Evolutionary conservation across 2,797 vertebrate genomes (phyloP).

Genomic region (Lepidocolaptes lacrymiger): DNA sequence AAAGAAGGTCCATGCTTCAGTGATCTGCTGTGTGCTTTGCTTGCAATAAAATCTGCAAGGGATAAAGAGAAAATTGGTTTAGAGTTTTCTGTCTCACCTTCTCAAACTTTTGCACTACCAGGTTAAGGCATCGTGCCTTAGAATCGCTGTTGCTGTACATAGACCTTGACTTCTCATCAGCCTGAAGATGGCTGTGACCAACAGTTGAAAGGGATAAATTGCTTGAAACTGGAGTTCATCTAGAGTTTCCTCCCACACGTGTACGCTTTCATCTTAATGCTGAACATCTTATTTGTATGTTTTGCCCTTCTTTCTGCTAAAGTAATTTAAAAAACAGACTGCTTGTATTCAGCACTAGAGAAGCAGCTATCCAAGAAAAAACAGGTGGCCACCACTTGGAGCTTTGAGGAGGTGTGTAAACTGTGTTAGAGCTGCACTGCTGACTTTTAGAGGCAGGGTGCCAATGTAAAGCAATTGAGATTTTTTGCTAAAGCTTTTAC

Average conservation of each 20-base stretch:
- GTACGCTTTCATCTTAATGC: neutral
- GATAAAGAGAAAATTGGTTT: neutral
- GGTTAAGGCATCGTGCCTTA: neutral
- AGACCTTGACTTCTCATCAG: neutral
- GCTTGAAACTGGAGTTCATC: neutral
- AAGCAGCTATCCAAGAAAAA: neutral
- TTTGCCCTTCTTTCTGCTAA: slow-evolving; percentile 17
- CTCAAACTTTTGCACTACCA: neutral
- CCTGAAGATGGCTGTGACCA: neutral
- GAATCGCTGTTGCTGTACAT: neutral
- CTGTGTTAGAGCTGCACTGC: neutral
- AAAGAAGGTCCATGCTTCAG: neutral
- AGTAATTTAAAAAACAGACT: neutral
- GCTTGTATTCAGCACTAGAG: neutral
- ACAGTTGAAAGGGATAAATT: neutral
- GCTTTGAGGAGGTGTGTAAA: neutral
- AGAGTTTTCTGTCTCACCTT: neutral
- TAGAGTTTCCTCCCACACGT: neutral
- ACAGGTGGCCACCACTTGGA: neutral
- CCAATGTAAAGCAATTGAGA: slow-evolving; percentile 14
- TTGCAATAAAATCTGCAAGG: neutral
- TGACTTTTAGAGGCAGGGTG: neutral
- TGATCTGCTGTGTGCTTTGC: neutral
- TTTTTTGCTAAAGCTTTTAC: slow-evolving; percentile 13
- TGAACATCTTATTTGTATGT: neutral